Evolutionary conservation across 2,113 vertebrate genomes (phyloP).

Genomic region (Pholis gunnellus): DNA sequence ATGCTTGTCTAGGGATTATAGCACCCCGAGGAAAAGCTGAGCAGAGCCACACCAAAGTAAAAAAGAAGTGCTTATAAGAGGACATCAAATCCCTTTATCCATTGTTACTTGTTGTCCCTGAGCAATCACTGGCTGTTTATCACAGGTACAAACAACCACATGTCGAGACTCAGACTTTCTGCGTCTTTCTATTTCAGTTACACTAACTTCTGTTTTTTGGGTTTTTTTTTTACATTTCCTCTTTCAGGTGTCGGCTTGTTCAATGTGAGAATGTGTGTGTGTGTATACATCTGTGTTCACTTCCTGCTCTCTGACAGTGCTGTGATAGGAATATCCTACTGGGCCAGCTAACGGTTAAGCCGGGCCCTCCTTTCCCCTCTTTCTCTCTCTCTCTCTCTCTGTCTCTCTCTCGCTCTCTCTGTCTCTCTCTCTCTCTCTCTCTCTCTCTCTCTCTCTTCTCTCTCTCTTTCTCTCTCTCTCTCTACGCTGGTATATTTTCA

Average conservation of each 20-base stretch:
- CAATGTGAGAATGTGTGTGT: slow-evolving; percentile 19
- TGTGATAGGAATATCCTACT: slow-evolving; percentile 62
- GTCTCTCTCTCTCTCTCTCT: slow-evolving; percentile 4
- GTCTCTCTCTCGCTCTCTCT: slow-evolving; percentile 20
- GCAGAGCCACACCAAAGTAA: slow-evolving; percentile 19
- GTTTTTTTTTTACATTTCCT: slow-evolving; percentile 52
- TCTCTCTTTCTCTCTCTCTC: slow-evolving; percentile 19
- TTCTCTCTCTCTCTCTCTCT: slow-evolving; percentile 24
- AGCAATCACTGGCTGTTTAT: slow-evolving; percentile 17
- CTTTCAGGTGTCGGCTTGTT: slow-evolving; percentile 53
- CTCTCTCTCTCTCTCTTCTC: background rate
- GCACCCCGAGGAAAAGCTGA: slow-evolving; percentile 32
- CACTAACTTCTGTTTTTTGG: slow-evolving; percentile 45
- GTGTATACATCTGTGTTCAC: slow-evolving; percentile 34
- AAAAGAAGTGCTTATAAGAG: slow-evolving; percentile 28
- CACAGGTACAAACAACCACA: slow-evolving; percentile 35
- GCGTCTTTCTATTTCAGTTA: slow-evolving; percentile 48
- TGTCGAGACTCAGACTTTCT: slow-evolving; percentile 6
- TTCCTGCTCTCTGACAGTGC: slow-evolving; percentile 72
- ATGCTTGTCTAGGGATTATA: slow-evolving; percentile 43
- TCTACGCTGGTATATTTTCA: slow-evolving; percentile 38
- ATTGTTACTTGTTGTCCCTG: slow-evolving; percentile 10
- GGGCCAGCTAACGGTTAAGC: slow-evolving; percentile 13
- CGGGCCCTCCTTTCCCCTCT: slow-evolving; percentile 44
- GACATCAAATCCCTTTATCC: slow-evolving; percentile 28